Conservation (phyloP, 1,140 invertebrate genomes). For the Drosophila baimaii region DNA sequence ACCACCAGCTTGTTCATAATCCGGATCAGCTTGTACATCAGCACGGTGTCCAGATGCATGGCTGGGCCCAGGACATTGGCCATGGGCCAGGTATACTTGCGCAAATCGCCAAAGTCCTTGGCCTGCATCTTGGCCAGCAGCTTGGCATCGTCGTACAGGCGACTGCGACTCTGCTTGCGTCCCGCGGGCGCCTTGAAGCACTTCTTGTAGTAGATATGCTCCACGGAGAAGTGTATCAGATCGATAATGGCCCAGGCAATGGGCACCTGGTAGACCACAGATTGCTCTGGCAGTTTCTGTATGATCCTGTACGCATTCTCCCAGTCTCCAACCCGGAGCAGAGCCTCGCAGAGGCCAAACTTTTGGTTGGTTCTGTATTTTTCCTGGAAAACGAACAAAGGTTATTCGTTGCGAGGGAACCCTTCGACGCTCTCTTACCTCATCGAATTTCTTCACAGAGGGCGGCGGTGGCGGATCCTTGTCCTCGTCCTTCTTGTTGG, state of each 20-base stretch:
- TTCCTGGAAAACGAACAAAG: too few species aligned
- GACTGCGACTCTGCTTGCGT: slow-evolving; percentile 55
- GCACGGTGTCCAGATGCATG: slow-evolving; percentile 93
- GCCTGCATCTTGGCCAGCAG: slow-evolving; percentile 82
- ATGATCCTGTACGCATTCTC: slow-evolving; percentile 92
- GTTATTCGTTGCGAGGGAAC: too few species aligned
- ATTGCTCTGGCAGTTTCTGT: slow-evolving; percentile 92
- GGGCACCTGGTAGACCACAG: slow-evolving; percentile 90
- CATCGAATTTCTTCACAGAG: slow-evolving; percentile 88
- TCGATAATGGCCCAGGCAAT: slow-evolving; percentile 92
- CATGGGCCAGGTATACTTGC: slow-evolving; percentile 93
- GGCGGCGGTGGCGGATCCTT: slow-evolving; percentile 87
- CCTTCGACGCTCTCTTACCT: too few species aligned
- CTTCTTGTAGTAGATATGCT: slow-evolving; percentile 94
- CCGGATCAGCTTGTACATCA: slow-evolving; percentile 94
- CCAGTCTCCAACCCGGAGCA: slow-evolving; percentile 96
- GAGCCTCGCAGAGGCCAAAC: slow-evolving; percentile 94
- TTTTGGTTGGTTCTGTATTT: slow-evolving; percentile 95
- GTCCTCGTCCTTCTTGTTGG: slow-evolving; percentile 92
- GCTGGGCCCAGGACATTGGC: slow-evolving; percentile 94
- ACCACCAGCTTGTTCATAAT: slow-evolving; percentile 84
- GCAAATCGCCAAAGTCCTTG: slow-evolving; percentile 89
- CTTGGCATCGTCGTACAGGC: slow-evolving; percentile 64
- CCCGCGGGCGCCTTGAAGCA: slow-evolving; percentile 68
- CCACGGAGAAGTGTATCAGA: slow-evolving; percentile 93